These are phyloP conservation scores for Mythimna lalbum DNA, from an alignment of 2,888 invertebrate species.

Conservation along the genomic window DNA sequence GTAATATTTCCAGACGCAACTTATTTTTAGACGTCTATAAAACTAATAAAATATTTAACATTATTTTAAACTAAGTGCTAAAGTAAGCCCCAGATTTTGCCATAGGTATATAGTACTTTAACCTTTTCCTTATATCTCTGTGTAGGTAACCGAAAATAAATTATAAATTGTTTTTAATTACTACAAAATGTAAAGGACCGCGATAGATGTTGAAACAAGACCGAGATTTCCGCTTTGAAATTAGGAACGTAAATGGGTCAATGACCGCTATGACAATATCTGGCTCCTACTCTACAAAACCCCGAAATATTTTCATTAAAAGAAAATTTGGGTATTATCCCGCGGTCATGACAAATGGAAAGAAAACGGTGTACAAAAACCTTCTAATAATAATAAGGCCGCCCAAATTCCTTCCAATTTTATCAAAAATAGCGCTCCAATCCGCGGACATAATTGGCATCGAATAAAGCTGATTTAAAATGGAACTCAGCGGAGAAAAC, in stretches of 20 bases:
- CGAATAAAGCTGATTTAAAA: constrained; percentile 57
- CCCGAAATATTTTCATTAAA: background rate
- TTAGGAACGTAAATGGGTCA: too few species aligned
- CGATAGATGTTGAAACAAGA: too few species aligned
- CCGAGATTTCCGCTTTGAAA: too few species aligned
- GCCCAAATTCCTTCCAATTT: constrained; percentile 39
- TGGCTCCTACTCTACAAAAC: background rate
- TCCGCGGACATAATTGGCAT: constrained; percentile 42
- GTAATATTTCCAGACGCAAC: constrained; percentile 16
- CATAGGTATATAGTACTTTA: too few species aligned
- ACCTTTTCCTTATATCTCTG: too few species aligned
- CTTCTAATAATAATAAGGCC: constrained; percentile 27
- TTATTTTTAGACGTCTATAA: background rate
- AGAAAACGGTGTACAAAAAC: constrained; percentile 12
- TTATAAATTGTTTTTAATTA: too few species aligned
- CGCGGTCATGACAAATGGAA: constrained; percentile 13
- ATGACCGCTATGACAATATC: too few species aligned
- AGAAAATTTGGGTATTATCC: background rate
- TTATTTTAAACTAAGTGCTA: background rate
- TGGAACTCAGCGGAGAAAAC: constrained; percentile 42
- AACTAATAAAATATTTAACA: background rate
- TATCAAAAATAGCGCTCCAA: constrained; percentile 41
- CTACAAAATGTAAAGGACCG: too few species aligned
- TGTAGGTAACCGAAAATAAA: too few species aligned
- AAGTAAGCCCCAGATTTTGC: too few species aligned